Percentiles rank a stretch among this genome's conserved stretches.
Evolutionary conservation across 1,140 invertebrate species (phyloP).

Genomic region (Drosophila fuyamai): DNA sequence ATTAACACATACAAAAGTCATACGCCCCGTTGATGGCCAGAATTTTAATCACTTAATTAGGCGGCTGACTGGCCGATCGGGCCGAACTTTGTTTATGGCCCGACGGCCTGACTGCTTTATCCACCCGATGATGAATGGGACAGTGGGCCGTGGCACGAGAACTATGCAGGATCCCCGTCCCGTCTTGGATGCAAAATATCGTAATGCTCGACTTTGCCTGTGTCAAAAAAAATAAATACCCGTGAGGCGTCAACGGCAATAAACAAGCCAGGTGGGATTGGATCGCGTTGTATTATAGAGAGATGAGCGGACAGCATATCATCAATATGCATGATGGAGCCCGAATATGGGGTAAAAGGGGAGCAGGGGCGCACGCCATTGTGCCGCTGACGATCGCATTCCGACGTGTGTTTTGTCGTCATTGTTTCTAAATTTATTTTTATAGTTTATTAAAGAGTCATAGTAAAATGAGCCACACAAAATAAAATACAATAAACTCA

Average conservation of each 20-base stretch:
- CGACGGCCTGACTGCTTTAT: slow-evolving; percentile 23
- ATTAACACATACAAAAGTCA: slow-evolving; percentile 83
- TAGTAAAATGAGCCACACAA: slow-evolving; percentile 51
- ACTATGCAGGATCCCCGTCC: slow-evolving; percentile 54
- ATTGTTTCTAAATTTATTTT: slow-evolving; percentile 83
- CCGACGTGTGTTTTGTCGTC: slow-evolving; percentile 77
- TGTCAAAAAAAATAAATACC: slow-evolving; percentile 30
- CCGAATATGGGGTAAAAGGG: slow-evolving; percentile 8
- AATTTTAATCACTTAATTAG: slow-evolving; percentile 83
- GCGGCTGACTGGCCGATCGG: slow-evolving; percentile 15
- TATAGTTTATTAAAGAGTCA: slow-evolving; percentile 82
- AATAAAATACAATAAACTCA: slow-evolving; percentile 33
- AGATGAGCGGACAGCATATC: slow-evolving; percentile 51
- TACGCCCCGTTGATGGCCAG: slow-evolving; percentile 63
- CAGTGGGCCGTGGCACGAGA: slow-evolving; percentile 36
- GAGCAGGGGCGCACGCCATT: slow-evolving; percentile 68
- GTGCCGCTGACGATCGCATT: slow-evolving; percentile 68
- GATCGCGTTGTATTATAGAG: background rate
- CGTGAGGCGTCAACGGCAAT: slow-evolving; percentile 61
- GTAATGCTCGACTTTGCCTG: slow-evolving; percentile 49
- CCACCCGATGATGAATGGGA: slow-evolving; percentile 65
- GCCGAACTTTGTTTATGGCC: slow-evolving; percentile 69
- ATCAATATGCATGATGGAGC: slow-evolving; percentile 79
- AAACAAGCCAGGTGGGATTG: slow-evolving; percentile 48
- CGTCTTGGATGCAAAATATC: slow-evolving; percentile 62